These are phyloP conservation scores for Nothocercus julius DNA, from an alignment of 2,113 vertebrate species.

Conservation along the genomic window DNA sequence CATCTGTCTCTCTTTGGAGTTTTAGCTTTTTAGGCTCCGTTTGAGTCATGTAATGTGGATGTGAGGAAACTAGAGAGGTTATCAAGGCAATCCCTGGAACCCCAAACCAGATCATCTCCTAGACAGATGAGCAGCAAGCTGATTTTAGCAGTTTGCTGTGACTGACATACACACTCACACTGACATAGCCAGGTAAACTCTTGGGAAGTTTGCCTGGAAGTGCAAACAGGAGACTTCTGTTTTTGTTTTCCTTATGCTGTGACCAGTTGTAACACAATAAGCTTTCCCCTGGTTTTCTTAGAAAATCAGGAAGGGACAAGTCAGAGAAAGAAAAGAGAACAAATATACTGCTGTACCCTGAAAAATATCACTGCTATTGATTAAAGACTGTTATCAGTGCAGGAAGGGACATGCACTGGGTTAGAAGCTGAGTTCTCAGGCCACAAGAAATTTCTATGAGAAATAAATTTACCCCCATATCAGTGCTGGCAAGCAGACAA, in stretches of 20 bases:
- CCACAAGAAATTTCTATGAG: neutral
- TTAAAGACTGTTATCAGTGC: neutral
- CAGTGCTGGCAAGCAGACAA: neutral
- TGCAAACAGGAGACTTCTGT: too few species aligned
- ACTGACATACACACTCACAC: neutral
- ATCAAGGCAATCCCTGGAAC: neutral
- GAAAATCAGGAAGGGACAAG: neutral
- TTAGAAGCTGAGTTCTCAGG: neutral
- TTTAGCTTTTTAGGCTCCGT: neutral
- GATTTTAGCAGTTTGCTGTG: neutral
- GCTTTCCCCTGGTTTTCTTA: neutral
- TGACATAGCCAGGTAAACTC: neutral
- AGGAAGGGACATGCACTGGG: rapidly evolving
- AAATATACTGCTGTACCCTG: neutral
- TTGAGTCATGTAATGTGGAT: neutral
- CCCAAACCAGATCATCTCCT: neutral
- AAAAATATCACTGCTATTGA: neutral
- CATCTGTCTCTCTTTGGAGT: neutral
- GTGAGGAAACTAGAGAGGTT: neutral
- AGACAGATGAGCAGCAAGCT: neutral
- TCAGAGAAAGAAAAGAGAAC: neutral
- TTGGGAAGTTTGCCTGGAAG: neutral
- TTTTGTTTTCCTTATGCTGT: neutral
- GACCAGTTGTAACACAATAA: neutral
- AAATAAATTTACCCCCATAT: rapidly evolving